Percentiles rank a stretch among this genome's conserved stretches.
These are phyloP conservation scores for Capreolus pygargus DNA, from an alignment of 2,113 vertebrate species.

Conservation along the genomic window DNA sequence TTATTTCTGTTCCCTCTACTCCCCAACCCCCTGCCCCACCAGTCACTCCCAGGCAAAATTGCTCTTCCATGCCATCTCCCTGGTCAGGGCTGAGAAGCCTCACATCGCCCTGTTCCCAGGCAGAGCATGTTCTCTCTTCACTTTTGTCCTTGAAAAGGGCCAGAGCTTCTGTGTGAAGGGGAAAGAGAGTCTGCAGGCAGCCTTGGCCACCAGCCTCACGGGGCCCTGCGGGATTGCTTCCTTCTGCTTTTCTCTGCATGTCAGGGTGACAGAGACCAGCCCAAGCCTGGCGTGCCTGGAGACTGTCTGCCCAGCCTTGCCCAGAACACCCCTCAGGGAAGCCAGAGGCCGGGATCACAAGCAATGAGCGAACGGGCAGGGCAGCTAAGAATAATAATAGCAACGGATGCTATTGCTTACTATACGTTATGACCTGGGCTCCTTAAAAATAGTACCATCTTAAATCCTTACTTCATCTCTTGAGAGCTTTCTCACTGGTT, in stretches of 20 bases:
- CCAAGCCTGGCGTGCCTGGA: slow-evolving; percentile 47
- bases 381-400: not conserved
- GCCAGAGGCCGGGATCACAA: not conserved
- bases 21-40: fast-evolving
- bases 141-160: not conserved
- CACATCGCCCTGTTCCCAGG: not conserved
- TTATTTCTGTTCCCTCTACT: not conserved
- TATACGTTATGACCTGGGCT: not conserved
- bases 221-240: not conserved
- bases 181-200: not conserved
- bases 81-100: not conserved
- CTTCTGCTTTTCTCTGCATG: not conserved
- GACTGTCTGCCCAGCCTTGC: slow-evolving; percentile 10
- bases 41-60: not conserved
- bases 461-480: not conserved
- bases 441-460: not conserved
- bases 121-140: not conserved
- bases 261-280: slow-evolving; percentile 64
- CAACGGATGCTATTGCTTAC: fast-evolving
- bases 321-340: not conserved
- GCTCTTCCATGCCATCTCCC: not conserved
- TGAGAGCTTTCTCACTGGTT: not conserved
- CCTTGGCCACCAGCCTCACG: not conserved
- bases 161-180: not conserved
- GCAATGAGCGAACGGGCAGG: fast-evolving